Base-by-base conservation (phyloP, 2,797 vertebrate species). In the Lacerta bilineata region DNA sequence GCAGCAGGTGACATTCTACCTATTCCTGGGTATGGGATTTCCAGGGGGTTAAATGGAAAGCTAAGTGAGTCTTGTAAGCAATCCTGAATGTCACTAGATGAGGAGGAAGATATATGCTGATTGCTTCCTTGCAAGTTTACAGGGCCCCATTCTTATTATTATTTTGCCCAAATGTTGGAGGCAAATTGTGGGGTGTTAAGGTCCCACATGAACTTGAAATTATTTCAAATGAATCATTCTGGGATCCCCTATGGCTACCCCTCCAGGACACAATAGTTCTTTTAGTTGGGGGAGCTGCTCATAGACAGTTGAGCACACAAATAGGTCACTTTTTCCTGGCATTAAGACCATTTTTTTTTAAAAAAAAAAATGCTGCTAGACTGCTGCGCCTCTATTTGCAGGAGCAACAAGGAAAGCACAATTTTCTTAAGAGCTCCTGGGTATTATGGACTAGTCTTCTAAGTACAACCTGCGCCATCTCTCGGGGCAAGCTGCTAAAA, bases 21-120 rank as follows among this genome's bases (percentile, higher is more conserved):
- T 43, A 10, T 81, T 80, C 36, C 36, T 46, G 36, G 17, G 8
- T 81, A 61, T 81, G 29, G 50, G 72, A 64, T 81, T 81, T 87
- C 69, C 50, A 43, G 39, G 50, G 27, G 8, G 50, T 81, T 80
- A 80, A 80, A 39, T 4, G 36, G 55, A 85, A 75, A 72, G 83
- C 36, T 43, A 59, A 85, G 33, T 5, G 43, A 87, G 86, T 39
- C 36, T 43, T 81, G 68, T 41, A 87, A 75, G 36, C 55, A 74
- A 87, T 33, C 7, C 79, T 64, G 69, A 80, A 81, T 64, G 61
- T 68, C 66, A 25, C 33, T 59, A 55, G 17, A 86, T 71, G 10
- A 74, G n/a, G 71, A 61, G 78, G 7, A 64, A 10, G n/a, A 13
- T 74, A 74, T 55, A 84, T 25, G n/a, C 4, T 55, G 20, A 39